A percentile compares a stretch with the other conserved stretches of the same genome.
phyloP scores from a whole-genome alignment of 1,140 invertebrate genomes.

The Lordiphosa clarofinis region DNA sequence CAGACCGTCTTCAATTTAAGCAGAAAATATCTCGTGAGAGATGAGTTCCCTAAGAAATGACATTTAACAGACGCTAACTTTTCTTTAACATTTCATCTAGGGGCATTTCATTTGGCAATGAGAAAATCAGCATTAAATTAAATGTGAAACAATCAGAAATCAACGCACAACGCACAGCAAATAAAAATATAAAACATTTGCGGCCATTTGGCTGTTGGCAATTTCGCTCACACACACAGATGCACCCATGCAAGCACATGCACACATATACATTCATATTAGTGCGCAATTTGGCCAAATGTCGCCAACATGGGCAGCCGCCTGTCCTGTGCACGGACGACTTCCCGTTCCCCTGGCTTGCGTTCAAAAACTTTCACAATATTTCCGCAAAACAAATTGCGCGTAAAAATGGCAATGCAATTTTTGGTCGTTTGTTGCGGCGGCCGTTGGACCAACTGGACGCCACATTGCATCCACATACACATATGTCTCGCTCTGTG shows the following conservation, averaged over 20 bases:
- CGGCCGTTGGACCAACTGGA: constrained; percentile 71
- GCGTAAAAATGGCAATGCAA: constrained; percentile 77
- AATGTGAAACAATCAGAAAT: constrained; percentile 76
- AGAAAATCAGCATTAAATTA: constrained; percentile 56
- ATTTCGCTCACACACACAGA: constrained; percentile 34
- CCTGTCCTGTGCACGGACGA: constrained; percentile 32
- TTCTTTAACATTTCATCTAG: too few relatives aligned
- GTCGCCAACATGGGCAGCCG: constrained; percentile 65
- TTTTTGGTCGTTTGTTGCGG: constrained; percentile 76
- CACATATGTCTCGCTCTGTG: constrained; percentile 50
- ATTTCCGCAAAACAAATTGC: constrained; percentile 77
- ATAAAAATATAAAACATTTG: constrained; percentile 71
- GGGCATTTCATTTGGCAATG: constrained; percentile 4
- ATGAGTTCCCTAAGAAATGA: too few relatives aligned
- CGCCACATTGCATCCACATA: constrained; percentile 72
- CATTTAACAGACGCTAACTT: too few relatives aligned
- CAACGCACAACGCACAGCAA: constrained; percentile 64
- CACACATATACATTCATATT: constrained; percentile 47
- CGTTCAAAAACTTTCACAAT: constrained; percentile 68
- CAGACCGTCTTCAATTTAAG: too few relatives aligned
- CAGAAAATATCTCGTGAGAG: too few relatives aligned
- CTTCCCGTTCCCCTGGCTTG: too few relatives aligned
- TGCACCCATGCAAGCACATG: neutral
- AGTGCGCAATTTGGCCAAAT: constrained; percentile 76
- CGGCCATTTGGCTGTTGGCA: constrained; percentile 59